Conservation (phyloP, 2,113 vertebrate species). For the Melierax canorus region DNA sequence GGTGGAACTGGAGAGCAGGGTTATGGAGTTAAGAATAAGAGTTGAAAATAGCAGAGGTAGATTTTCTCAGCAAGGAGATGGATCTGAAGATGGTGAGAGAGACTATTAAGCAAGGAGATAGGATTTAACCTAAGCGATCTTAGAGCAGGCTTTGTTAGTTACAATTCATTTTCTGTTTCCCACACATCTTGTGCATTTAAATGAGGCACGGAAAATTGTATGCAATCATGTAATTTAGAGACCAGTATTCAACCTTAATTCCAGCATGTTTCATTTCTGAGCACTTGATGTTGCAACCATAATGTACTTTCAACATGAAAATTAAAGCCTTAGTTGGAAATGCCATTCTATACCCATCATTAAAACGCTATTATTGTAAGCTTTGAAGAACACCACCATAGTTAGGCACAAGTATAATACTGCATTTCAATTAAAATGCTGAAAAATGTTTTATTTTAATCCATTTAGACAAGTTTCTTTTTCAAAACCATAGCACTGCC, state of each 20-base stretch:
- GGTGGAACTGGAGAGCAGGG: neutral
- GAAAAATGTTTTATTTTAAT: neutral
- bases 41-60: neutral
- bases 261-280: neutral
- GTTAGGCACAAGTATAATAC: neutral
- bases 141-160: neutral
- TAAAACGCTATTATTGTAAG: neutral
- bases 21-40: neutral
- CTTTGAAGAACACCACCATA: neutral
- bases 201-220: neutral
- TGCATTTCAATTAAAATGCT: neutral
- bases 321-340: neutral
- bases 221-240: neutral
- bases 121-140: neutral
- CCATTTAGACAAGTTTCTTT: neutral
- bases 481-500: neutral
- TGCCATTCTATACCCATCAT: neutral
- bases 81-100: neutral
- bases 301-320: neutral
- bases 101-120: neutral
- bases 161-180: neutral
- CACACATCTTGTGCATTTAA: neutral
- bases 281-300: neutral
- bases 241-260: neutral
- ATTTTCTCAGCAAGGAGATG: neutral